Percentiles rank a stretch among this genome's conserved stretches.
These are phyloP conservation scores for Salticus scenicus DNA, from an alignment of 2,888 invertebrate genomes.

Conservation along the genomic window DNA sequence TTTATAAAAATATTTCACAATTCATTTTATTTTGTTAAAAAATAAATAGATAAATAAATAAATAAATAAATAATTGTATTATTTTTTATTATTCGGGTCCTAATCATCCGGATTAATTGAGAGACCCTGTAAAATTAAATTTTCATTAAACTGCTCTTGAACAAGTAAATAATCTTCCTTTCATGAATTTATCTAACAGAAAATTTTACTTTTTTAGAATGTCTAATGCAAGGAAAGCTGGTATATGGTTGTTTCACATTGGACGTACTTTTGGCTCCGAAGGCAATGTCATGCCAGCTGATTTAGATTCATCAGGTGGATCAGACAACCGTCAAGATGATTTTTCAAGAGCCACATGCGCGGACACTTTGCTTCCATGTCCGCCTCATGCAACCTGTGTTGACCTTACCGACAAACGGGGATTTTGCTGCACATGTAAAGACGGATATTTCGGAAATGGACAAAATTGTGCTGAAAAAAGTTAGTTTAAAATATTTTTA, in stretches of 20 bases:
- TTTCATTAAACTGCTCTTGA: no score
- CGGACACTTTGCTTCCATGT: conserved; percentile 69
- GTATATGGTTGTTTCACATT: conserved; percentile 90
- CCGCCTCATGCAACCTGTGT: conserved; percentile 82
- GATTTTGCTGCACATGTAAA: conserved; percentile 91
- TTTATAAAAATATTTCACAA: no score
- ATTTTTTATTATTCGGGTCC: no score
- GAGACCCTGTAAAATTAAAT: no score
- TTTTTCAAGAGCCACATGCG: conserved; percentile 47
- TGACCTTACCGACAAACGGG: conserved; percentile 85
- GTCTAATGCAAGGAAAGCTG: conserved; percentile 89
- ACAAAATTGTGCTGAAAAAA: conserved; percentile 87
- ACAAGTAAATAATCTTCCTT: no score
- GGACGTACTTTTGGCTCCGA: conserved; percentile 81
- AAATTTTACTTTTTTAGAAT: conserved; percentile 80
- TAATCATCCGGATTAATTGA: no score
- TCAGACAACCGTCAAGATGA: conserved; percentile 19
- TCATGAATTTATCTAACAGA: no score
- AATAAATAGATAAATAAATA: no score
- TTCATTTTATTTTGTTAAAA: no score
- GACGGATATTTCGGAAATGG: conserved; percentile 94
- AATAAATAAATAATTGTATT: no score
- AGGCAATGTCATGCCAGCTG: conserved; percentile 83
- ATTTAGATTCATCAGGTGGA: conserved; percentile 75
- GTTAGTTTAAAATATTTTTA: conserved; percentile 75